A percentile compares a stretch with the other conserved stretches of the same genome.
Conservation (phyloP, 1,140 invertebrate species). For the Papilio polytes region DNA sequence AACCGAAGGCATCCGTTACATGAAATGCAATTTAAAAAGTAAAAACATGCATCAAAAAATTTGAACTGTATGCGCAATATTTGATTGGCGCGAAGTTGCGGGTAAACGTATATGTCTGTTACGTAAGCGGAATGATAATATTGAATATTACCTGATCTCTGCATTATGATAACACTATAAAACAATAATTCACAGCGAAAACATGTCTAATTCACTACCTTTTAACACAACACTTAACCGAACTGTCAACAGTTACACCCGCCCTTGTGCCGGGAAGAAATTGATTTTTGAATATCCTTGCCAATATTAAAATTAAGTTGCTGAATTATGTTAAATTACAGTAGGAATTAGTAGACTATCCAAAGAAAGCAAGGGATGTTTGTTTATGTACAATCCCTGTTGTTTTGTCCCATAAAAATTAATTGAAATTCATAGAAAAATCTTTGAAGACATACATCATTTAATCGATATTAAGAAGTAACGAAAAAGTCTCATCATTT, state of each 20-base stretch:
- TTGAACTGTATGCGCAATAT: conserved; percentile 35
- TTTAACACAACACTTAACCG: conserved; percentile 63
- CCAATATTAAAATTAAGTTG: conserved; percentile 49
- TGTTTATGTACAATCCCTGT: too few relatives aligned
- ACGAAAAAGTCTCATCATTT: too few relatives aligned
- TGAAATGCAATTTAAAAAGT: conserved; percentile 29
- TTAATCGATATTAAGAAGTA: too few relatives aligned
- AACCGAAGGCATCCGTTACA: neutral
- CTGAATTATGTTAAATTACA: neutral
- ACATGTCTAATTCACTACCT: conserved; percentile 73
- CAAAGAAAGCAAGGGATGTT: neutral
- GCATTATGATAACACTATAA: conserved; percentile 71
- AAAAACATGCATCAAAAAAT: conserved; percentile 31
- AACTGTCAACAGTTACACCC: conserved; percentile 80
- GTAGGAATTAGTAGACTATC: neutral
- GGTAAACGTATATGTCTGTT: neutral
- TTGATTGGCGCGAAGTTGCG: conserved; percentile 59
- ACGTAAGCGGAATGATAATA: conserved; percentile 25
- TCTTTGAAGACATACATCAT: too few relatives aligned
- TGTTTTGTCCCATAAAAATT: too few relatives aligned
- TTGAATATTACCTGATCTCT: conserved; percentile 80
- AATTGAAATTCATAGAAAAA: too few relatives aligned
- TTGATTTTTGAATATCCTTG: conserved; percentile 82
- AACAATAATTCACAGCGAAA: conserved; percentile 72
- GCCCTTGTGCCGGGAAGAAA: conserved; percentile 78